Conservation (phyloP, 53 echinoderm and acorn worm species). For the Patiria pectinifera region DNA sequence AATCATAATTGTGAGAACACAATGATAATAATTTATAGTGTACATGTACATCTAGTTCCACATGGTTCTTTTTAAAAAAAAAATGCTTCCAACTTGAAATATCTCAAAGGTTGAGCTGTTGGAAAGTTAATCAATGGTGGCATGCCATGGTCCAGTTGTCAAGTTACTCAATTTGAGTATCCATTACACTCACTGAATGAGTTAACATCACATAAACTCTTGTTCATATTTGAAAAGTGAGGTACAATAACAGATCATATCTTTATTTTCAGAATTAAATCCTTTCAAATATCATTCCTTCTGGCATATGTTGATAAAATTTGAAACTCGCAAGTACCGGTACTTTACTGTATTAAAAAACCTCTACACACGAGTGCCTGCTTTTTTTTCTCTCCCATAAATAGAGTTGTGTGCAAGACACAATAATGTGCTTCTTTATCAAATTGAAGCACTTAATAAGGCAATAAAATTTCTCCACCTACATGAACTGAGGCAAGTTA, state of each 20-base stretch:
- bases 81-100: too few species aligned
- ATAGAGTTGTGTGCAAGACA: background rate
- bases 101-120: too few species aligned
- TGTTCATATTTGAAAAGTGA: background rate
- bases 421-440: background rate
- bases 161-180: background rate
- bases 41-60: too few species aligned
- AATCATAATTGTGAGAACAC: too few species aligned
- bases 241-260: background rate
- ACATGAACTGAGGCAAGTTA: conserved; percentile 34
- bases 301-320: background rate
- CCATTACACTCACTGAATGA: background rate
- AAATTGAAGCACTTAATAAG: conserved; percentile 12
- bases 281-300: background rate
- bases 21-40: too few species aligned
- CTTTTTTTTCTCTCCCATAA: background rate
- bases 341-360: too few species aligned
- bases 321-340: background rate
- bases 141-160: background rate
- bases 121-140: too few species aligned
- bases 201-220: background rate
- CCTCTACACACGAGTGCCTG: background rate
- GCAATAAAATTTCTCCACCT: background rate
- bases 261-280: background rate
- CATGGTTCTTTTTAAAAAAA: too few species aligned